Base-by-base conservation (phyloP, 2,888 invertebrate genomes). In the Trichogramma dendrolimi region DNA sequence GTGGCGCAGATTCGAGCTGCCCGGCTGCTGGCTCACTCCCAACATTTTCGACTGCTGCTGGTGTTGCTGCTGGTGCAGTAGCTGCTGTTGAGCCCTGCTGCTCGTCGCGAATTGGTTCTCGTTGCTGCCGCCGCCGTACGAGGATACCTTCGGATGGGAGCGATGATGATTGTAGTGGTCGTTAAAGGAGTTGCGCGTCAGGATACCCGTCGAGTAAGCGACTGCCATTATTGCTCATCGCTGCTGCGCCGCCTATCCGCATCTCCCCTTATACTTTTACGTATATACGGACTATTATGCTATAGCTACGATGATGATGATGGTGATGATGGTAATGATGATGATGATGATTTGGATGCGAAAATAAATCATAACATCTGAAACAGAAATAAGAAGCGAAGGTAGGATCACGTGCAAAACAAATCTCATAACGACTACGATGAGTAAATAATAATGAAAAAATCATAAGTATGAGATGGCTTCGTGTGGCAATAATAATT, bases 1-100 rank as follows among this genome's bases (percentile, higher is more conserved):
- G 72, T 81, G 81, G 67, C 81, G 71, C 67, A 81, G 72, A 68
- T 79, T 78, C 52, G 48, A n/a, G n/a, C 10, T 10, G n/a, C 42
- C 41, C 11, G 61, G 64, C 60, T 75, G 77, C 65, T 78, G 78
- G 75, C 78, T 78, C 67, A 79, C 78, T 61, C 78, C 78, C 74
- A 79, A 71, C 78, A 79, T 79, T 67, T 71, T 71, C 61, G 14
- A 27, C 11, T 5, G 5, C 11, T 48, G 2, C 5, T 5, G 11
- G 47, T 47, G 11, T 6, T 48, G 11, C 48, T 48, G 48, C 48
- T n/a, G 11, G 0, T n/a, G 8, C 6, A 5, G 46, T 1, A n/a
- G 46, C 4, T 8, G n/a, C 4, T 48, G 11, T 14, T 48, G 48
- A 14, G 27, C 14, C 2, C 4, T 2, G 6, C 5, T 5, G n/a